Conservation (phyloP, 92 coral and sea anemone genomes). For the Phenganax subtilis region DNA sequence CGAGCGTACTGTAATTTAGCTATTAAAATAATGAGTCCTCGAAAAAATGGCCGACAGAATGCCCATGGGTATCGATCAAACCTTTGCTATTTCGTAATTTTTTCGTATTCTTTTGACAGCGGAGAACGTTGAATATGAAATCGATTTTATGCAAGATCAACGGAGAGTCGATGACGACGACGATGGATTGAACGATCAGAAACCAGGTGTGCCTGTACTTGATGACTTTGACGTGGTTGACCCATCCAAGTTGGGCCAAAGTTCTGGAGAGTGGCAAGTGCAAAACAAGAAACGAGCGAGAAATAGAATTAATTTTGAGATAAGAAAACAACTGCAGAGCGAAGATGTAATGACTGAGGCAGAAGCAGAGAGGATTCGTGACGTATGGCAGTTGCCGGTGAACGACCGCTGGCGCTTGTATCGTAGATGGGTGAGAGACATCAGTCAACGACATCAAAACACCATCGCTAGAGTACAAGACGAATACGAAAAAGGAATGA, state of each 20-base stretch:
- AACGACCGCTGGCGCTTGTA: constrained; percentile 83
- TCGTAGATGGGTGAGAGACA: constrained; percentile 66
- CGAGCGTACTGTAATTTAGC: no score
- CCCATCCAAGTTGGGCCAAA: constrained; percentile 4
- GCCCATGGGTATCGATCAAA: not conserved
- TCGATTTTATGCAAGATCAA: constrained; percentile 45
- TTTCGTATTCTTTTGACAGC: not conserved
- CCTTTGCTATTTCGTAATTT: not conserved
- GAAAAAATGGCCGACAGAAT: no score
- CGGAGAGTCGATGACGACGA: constrained; percentile 49
- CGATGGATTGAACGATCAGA: not conserved
- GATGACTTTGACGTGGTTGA: constrained; percentile 16
- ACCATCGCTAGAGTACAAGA: not conserved
- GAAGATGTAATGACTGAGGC: constrained; percentile 66
- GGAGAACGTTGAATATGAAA: constrained; percentile 40
- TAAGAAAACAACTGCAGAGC: constrained; percentile 56
- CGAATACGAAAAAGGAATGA: constrained; percentile 21
- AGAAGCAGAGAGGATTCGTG: constrained; percentile 48
- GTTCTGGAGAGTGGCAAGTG: constrained; percentile 54
- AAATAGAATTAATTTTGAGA: constrained; percentile 45
- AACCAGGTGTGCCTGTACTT: not conserved
- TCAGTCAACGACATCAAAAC: constrained; percentile 32
- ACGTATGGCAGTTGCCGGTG: constrained; percentile 56
- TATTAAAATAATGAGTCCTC: no score
- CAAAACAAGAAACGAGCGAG: constrained; percentile 42